Evolutionary conservation across 2,113 vertebrate genomes (phyloP).

Genomic region (western clawed frog (Xenopus tropicalis)): UCB_Xtro_10.0 CM004450.2:51826001-51826500

Average conservation of each 20-base stretch:
- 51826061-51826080: no score
- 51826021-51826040: no score
- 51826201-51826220: slow-evolving; percentile 80
- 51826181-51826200: slow-evolving; percentile 80
- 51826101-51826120: no score
- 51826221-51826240: slow-evolving; percentile 65
- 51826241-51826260: slow-evolving; percentile 60
- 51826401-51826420: no score
- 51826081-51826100: no score
- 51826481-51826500: no score
- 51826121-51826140: no score
- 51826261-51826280: slow-evolving; percentile 47
- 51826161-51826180: slow-evolving; percentile 73
- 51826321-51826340: slow-evolving; percentile 68
- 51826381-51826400: slow-evolving; percentile 64
- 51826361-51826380: slow-evolving; percentile 67
- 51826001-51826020: no score
- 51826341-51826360: slow-evolving; percentile 59
- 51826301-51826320: slow-evolving; percentile 51
- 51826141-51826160: not conserved
- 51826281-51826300: slow-evolving; percentile 52
- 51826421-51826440: no score
- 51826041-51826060: no score
- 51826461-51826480: no score
- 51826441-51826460: no score